Conservation (phyloP, 2,797 vertebrate genomes). For the Adelosebastes latens region DNA sequence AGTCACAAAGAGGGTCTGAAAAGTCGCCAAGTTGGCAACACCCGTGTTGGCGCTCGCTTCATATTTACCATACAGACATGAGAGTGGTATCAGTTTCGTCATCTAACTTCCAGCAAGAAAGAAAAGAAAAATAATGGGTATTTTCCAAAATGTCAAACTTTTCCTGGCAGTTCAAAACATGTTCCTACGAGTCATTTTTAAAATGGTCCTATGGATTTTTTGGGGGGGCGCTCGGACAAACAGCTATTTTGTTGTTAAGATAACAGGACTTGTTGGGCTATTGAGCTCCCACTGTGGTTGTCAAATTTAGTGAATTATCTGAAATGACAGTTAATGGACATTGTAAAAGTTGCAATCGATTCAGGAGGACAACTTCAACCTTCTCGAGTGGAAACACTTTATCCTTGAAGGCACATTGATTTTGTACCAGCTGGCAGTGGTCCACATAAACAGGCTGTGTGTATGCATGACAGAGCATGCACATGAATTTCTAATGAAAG, state of each 20-base stretch:
- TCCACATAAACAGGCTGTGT: background rate
- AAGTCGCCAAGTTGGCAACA: background rate
- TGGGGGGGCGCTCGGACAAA: background rate
- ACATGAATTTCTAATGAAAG: background rate
- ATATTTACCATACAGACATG: background rate
- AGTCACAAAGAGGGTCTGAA: background rate
- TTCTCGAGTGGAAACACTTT: constrained; percentile 29
- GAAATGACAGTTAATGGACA: constrained; percentile 47
- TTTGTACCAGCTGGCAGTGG: constrained; percentile 1
- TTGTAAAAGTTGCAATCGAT: constrained; percentile 21
- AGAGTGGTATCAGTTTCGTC: background rate
- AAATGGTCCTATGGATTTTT: constrained; percentile 4
- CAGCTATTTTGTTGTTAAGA: background rate
- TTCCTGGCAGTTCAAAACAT: background rate
- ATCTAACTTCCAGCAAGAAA: background rate
- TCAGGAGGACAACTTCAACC: constrained; percentile 19
- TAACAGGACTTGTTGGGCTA: background rate
- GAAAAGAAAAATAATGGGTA: background rate
- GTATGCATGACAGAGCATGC: background rate
- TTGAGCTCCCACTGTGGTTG: constrained; percentile 6
- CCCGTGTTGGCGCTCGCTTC: background rate
- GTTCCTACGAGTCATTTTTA: background rate
- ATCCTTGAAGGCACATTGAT: constrained; percentile 33
- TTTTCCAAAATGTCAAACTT: background rate
- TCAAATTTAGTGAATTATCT: constrained; percentile 34